Conservation (phyloP, 2,888 invertebrate species). For the Apamea epomidion region DNA sequence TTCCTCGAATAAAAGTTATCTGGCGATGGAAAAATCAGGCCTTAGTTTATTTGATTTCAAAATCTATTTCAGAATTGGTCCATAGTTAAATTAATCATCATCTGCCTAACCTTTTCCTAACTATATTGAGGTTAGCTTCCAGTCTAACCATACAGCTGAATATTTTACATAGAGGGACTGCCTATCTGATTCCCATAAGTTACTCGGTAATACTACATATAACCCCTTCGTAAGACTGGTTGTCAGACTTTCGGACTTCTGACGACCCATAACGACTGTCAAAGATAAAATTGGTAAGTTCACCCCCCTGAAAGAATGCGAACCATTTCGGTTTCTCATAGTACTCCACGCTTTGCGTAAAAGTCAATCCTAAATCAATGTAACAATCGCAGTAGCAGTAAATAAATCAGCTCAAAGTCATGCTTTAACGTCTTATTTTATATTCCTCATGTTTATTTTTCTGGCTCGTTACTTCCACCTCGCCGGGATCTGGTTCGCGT, state of each 20-base stretch:
- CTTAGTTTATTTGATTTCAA: background rate
- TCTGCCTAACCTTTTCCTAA: too few species aligned
- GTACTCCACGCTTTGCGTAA: background rate
- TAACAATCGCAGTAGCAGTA: conserved; percentile 9
- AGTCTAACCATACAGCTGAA: too few species aligned
- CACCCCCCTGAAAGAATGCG: background rate
- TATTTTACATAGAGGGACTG: too few species aligned
- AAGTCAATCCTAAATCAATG: conserved; percentile 42
- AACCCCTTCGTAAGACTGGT: too few species aligned
- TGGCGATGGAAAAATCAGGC: too few species aligned
- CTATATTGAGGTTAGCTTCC: too few species aligned
- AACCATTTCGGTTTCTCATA: background rate
- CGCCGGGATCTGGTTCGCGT: conserved; percentile 5
- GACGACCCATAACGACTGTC: too few species aligned
- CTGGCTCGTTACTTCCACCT: conserved; percentile 34
- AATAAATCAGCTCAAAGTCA: conserved; percentile 44
- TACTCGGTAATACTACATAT: too few species aligned
- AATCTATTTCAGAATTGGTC: background rate
- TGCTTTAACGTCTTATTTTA: conserved; percentile 42
- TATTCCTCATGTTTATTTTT: conserved; percentile 40
- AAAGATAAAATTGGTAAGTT: too few species aligned
- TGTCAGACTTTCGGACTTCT: too few species aligned
- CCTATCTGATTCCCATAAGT: too few species aligned
- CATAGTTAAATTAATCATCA: background rate
- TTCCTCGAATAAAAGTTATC: too few species aligned